Evolutionary conservation across 2,888 invertebrate species (phyloP).

Genomic region (Sarcophaga variegata): DNA sequence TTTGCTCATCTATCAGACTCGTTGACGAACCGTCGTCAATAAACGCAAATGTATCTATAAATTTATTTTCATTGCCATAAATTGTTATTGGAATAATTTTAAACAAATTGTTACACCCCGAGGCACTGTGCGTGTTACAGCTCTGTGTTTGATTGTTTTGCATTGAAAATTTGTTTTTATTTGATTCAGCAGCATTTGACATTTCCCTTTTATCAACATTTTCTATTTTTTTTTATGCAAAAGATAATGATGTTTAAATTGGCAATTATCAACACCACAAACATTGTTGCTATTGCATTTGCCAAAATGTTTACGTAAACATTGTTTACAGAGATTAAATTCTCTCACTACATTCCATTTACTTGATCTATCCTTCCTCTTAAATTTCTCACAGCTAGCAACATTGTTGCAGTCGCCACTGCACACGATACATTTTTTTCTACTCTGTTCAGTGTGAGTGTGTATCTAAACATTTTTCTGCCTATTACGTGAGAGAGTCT

Average conservation of each 20-base stretch:
- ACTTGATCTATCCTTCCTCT: slow-evolving; percentile 5
- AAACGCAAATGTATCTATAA: slow-evolving; percentile 28
- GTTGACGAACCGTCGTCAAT: background rate
- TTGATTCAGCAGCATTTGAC: background rate
- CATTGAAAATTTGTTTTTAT: slow-evolving; percentile 9
- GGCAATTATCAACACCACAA: slow-evolving; percentile 21
- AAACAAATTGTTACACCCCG: slow-evolving; percentile 25
- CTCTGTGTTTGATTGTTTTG: slow-evolving; percentile 21
- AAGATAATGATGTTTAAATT: slow-evolving; percentile 32
- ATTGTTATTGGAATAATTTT: slow-evolving; percentile 24
- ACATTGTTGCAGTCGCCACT: slow-evolving; percentile 11
- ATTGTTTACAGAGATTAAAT: slow-evolving; percentile 29
- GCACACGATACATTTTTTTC: slow-evolving; percentile 14
- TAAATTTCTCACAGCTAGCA: slow-evolving; percentile 24
- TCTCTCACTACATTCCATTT: slow-evolving; percentile 41
- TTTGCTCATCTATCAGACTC: no score
- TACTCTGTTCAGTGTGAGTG: background rate
- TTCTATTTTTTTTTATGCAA: background rate
- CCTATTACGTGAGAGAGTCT: background rate
- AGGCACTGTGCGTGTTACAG: slow-evolving; percentile 2
- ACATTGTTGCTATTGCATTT: background rate
- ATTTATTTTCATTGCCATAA: slow-evolving; percentile 12
- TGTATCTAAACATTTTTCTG: no score
- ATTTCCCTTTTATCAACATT: background rate
- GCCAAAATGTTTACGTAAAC: slow-evolving; percentile 19